A percentile compares a stretch with the other conserved stretches of the same genome.
phyloP scores from a whole-genome alignment of 2,888 invertebrate genomes.

The Norana najaformis region DNA sequence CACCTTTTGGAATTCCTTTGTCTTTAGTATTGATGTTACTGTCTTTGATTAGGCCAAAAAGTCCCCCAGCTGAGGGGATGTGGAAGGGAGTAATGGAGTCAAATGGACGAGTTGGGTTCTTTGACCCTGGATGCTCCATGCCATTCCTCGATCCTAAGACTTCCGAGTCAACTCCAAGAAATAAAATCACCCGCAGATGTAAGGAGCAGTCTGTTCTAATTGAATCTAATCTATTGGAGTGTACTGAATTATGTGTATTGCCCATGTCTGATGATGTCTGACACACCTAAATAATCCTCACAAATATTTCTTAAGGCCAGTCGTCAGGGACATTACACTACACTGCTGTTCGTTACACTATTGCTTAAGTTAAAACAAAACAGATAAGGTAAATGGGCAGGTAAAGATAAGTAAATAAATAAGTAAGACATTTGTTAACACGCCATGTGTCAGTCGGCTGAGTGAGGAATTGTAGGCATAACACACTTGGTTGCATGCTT shows the following conservation, averaged over 20 bases:
- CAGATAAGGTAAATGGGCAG: too few relatives aligned
- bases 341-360: too few relatives aligned
- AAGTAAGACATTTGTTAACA: too few relatives aligned
- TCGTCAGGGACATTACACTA: too few relatives aligned
- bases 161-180: constrained; percentile 49
- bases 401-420: too few relatives aligned
- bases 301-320: too few relatives aligned
- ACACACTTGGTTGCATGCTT: too few relatives aligned
- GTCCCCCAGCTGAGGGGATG: constrained; percentile 62
- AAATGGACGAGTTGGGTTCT: constrained; percentile 86
- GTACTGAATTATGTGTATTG: neutral
- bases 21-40: neutral
- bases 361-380: too few relatives aligned
- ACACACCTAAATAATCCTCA: too few relatives aligned
- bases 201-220: neutral
- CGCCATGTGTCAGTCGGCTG: too few relatives aligned
- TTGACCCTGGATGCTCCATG: constrained; percentile 86
- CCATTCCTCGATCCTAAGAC: constrained; percentile 65
- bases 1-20: neutral
- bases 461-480: too few relatives aligned
- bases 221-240: neutral
- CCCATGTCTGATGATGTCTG: too few relatives aligned
- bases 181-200: constrained; percentile 51
- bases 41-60: constrained; percentile 55
- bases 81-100: constrained; percentile 86